Evolutionary conservation across 2,797 vertebrate species (phyloP).

Genomic region (Vespertilio murinus): DNA sequence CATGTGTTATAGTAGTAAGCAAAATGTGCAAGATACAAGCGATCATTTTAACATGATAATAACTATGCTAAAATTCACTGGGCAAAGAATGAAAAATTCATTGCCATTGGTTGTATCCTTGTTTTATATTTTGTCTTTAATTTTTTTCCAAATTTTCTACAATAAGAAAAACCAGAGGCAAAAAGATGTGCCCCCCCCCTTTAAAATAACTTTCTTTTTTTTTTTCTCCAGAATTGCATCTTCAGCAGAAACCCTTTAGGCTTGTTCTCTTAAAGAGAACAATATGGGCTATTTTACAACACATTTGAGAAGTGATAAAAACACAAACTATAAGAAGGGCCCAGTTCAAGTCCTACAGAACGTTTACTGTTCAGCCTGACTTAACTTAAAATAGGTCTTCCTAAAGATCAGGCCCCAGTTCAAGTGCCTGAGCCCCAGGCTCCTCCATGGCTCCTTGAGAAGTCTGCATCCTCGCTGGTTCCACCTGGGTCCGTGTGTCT

Average conservation of each 20-base stretch:
- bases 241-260: background rate
- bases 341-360: background rate
- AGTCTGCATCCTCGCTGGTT: fast-evolving
- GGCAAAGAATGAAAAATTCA: background rate
- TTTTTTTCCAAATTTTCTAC: background rate
- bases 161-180: background rate
- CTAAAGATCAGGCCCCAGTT: background rate
- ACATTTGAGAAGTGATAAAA: background rate
- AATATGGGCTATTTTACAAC: background rate
- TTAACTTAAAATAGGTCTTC: no score
- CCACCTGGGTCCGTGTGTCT: fast-evolving
- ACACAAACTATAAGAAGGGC: background rate
- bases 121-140: background rate
- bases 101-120: no score
- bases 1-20: background rate
- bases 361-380: background rate
- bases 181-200: background rate
- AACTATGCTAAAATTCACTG: background rate
- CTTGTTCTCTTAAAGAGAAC: background rate
- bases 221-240: background rate
- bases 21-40: background rate
- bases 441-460: background rate
- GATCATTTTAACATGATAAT: background rate
- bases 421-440: background rate
- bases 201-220: background rate